Base-by-base conservation (phyloP, 2,797 vertebrate genomes). In the Chaunax sp. region DNA sequence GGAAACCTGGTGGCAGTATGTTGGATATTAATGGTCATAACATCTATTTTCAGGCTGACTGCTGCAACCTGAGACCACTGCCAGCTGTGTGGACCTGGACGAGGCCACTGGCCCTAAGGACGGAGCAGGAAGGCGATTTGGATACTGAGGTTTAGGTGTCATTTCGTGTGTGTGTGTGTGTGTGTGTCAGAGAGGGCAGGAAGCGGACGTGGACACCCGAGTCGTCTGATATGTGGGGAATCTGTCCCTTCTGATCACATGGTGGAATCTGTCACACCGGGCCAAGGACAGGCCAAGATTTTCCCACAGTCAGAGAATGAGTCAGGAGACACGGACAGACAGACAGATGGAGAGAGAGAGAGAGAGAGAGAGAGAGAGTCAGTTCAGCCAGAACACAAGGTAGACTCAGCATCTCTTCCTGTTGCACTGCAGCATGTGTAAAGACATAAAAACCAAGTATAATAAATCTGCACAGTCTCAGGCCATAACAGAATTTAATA, bases 241-340 rank as follows among this genome's bases (percentile, higher is more conserved):
- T 90, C 78, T 87, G 84, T 87, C 75, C 35, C 85, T 86, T 81
- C 63, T 1, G 72, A 83, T 90, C 87, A 87, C 85, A 86, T 89
- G 86, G 64, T 76, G 81, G 77, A 87, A 82, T 84, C 61, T 75
- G 72, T 71, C 47, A 44, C 61, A 14, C 45, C 25, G 33, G 74
- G 84, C 87, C 88, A 88, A 87, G 81, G 85, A 83, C 84, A 54
- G 79, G 84, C 78, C 83, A 76, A 81, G 69, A 86, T 75, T 85
- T 90, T 88, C 86, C 85, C 87, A 90, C 82, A 80, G 83, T 78
- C 68, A 76, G 75, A 74, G 46, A 46, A 50, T 77, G 80, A 72
- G 77, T 78, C 81, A 88, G n/a, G 72, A 68, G 58, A 30, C 33
- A 69, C 37, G 66, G 59, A 52, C 38, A 63, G 60, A 37, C 22